A percentile compares a stretch with the other conserved stretches of the same genome.
Conservation (phyloP, 2,113 vertebrate genomes). For the Oplegnathus fasciatus region DNA sequence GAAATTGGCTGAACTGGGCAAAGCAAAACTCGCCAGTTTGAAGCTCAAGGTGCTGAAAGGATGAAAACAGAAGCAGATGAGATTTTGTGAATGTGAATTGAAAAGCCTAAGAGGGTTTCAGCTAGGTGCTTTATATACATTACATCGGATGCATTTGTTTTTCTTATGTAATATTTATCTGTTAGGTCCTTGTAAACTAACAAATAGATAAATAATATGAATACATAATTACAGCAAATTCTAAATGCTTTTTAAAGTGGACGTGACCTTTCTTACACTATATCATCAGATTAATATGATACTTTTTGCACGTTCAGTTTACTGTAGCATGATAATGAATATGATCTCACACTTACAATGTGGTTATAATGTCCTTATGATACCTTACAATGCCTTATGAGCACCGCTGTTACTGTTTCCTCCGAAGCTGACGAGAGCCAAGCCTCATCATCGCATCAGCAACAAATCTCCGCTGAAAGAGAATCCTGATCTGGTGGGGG, state of each 20-base stretch:
- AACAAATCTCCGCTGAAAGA: conserved; percentile 10
- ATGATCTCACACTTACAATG: not conserved
- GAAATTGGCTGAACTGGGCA: conserved; percentile 10
- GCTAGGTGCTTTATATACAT: not conserved
- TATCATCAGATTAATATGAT: not conserved
- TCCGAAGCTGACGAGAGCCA: not conserved
- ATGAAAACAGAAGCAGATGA: conserved; percentile 25
- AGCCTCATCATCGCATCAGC: conserved; percentile 14
- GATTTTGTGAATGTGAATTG: conserved; percentile 5
- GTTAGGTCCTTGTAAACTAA: not conserved
- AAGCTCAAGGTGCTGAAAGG: conserved; percentile 36
- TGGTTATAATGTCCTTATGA: not conserved
- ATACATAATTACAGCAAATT: not conserved
- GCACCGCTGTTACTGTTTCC: not conserved
- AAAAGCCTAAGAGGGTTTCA: not conserved
- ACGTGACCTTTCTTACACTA: not conserved
- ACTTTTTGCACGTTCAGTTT: not conserved
- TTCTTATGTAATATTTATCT: not conserved
- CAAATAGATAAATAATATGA: not conserved
- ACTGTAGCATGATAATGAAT: not conserved
- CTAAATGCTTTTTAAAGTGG: not conserved
- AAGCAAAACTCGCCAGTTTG: not conserved
- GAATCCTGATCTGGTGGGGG: not conserved
- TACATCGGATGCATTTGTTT: not conserved
- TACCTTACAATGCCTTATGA: not conserved